A percentile compares a stretch with the other conserved stretches of the same genome.
Evolutionary conservation across 2,888 invertebrate species (phyloP).

Genomic region (Zygaena filipendulae): DNA sequence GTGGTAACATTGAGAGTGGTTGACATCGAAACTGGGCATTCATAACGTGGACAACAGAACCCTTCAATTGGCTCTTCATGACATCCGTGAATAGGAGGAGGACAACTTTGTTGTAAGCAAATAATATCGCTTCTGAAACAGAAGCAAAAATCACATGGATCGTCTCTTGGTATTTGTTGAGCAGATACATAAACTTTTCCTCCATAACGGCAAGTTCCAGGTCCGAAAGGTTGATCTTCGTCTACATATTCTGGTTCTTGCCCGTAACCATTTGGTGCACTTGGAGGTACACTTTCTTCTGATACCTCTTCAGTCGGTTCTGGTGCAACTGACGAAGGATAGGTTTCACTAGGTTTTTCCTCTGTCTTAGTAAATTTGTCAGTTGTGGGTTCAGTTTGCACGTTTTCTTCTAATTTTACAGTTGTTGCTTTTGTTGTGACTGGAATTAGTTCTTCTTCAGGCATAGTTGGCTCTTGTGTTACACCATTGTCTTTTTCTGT

Average conservation of each 20-base stretch:
- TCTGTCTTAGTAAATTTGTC: conserved; percentile 13
- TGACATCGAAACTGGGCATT: conserved; percentile 92
- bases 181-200: conserved; percentile 94
- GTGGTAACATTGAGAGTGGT: conserved; percentile 84
- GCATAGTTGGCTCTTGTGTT: conserved; percentile 8
- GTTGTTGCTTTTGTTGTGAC: conserved; percentile 16
- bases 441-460: conserved; percentile 4
- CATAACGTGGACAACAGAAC: conserved; percentile 95
- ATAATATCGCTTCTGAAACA: conserved; percentile 97
- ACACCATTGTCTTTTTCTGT: conserved; percentile 9
- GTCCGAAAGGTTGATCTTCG: conserved; percentile 84
- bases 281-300: conserved; percentile 39
- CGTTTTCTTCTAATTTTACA: conserved; percentile 12
- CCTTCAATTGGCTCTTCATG: conserved; percentile 93
- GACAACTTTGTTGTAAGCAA: conserved; percentile 94
- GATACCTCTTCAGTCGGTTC: conserved; percentile 38
- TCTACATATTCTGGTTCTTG: conserved; percentile 77
- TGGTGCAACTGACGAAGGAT: not conserved
- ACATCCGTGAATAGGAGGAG: conserved; percentile 92
- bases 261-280: conserved; percentile 52
- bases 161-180: conserved; percentile 93
- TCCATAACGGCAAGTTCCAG: conserved; percentile 91
- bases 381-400: not conserved
- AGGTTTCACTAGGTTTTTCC: conserved; percentile 10
- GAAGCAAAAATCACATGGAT: conserved; percentile 97